Evolutionary conservation across 2,888 invertebrate species (phyloP).

Genomic region (Pharmacophagus antenor): DNA sequence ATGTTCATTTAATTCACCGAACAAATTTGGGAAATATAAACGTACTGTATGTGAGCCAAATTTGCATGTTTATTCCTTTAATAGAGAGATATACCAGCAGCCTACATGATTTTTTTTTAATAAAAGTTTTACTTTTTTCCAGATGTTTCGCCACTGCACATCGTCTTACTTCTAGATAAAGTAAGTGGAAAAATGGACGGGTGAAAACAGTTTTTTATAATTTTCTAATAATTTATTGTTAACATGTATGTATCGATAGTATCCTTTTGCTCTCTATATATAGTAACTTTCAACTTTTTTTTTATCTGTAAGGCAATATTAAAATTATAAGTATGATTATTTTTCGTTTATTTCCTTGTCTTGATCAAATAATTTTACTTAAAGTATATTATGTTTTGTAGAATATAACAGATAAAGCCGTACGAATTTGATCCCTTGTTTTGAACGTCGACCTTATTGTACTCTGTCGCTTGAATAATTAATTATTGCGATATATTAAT

Average conservation of each 20-base stretch:
- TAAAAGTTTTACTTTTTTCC: not conserved
- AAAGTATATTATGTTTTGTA: too few species aligned
- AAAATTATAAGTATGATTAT: too few species aligned
- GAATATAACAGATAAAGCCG: not conserved
- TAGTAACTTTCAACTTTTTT: too few species aligned
- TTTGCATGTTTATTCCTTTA: not conserved
- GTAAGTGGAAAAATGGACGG: not conserved
- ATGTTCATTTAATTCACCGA: too few species aligned
- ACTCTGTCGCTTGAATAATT: not conserved
- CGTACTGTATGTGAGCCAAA: too few species aligned
- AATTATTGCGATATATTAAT: slow-evolving; percentile 13
- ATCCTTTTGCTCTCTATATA: too few species aligned
- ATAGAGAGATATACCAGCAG: not conserved
- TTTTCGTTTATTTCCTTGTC: too few species aligned
- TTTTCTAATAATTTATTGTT: too few species aligned
- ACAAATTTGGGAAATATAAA: too few species aligned
- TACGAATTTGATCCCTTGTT: not conserved
- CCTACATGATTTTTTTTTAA: not conserved
- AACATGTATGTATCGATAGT: too few species aligned
- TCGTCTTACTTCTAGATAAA: not conserved
- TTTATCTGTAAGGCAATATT: too few species aligned
- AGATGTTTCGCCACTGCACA: not conserved
- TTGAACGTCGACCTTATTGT: not conserved
- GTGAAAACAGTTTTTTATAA: not conserved
- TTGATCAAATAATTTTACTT: too few species aligned